phyloP scores from a whole-genome alignment of 2,888 invertebrate genomes.

The Hirtodrosophila cameraria region DNA sequence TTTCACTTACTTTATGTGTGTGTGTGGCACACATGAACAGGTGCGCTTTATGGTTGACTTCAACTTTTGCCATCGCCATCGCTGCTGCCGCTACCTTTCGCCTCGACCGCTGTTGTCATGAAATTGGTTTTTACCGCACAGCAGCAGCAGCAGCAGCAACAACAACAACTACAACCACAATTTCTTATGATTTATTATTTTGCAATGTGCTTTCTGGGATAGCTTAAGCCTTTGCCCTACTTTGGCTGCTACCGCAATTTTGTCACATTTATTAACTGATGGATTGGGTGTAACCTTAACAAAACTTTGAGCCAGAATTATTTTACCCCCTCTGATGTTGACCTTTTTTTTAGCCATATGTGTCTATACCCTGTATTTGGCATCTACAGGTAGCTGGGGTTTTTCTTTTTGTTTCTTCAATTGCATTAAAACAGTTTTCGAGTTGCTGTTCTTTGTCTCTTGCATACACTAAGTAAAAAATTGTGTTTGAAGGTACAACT shows the following conservation, averaged over 20 bases:
- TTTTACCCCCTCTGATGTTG: constrained; percentile 16
- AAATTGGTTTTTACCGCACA: constrained; percentile 56
- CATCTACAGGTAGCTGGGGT: too few relatives aligned
- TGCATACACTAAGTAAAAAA: too few relatives aligned
- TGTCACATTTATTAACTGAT: constrained; percentile 77
- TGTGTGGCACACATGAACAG: constrained; percentile 56
- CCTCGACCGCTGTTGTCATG: constrained; percentile 40
- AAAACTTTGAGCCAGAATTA: constrained; percentile 27
- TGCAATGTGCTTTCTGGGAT: constrained; percentile 61
- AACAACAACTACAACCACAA: constrained; percentile 19
- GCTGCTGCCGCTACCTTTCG: constrained; percentile 22
- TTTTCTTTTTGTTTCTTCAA: too few relatives aligned
- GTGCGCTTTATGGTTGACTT: constrained; percentile 72
- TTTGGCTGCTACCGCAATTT: constrained; percentile 37
- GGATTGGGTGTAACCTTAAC: constrained; percentile 57
- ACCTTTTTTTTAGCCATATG: not conserved
- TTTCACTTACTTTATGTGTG: not conserved
- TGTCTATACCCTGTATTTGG: constrained; percentile 18
- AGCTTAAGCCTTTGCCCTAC: constrained; percentile 43
- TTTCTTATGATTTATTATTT: constrained; percentile 71
- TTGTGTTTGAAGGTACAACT: too few relatives aligned
- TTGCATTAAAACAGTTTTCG: too few relatives aligned
- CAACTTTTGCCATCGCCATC: constrained; percentile 58
- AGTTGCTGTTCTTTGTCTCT: too few relatives aligned
- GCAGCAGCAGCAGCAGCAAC: constrained; percentile 22